Evolutionary conservation across 2,797 vertebrate species (phyloP), one percentile per base, ranked within the genome.

Genomic region (Epinephelus coioides): DNA sequence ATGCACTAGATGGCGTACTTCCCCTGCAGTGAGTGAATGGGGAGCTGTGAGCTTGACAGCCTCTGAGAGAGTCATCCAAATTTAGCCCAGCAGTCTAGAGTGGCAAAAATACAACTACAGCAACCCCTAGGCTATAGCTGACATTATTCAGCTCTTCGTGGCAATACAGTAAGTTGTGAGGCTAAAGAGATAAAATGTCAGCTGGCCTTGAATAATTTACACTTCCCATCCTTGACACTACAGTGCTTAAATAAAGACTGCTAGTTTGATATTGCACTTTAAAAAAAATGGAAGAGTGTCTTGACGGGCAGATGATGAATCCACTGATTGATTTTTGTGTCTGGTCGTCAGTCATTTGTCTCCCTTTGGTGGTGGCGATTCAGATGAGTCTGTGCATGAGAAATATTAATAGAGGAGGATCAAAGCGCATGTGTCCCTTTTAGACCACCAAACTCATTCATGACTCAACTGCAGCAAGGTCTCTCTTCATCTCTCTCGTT

Each of bases 1-100:
- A 1, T 43, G 59, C 94, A 91, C 92, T 92, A 94, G 94, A 90
- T 94, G 94, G 92, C 88, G 70, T 9, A 56, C 88, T 91, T 83
- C 78, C 72, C 72, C 86, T 68, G 62, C 81, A 83, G 17, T 77
- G 77, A 69, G 25, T 12, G 57, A 73, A 46, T 0, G 3, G 21
- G 57, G 46, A 30, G 27, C 8, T 12, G 1, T 13, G 68, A 73
- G 51, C 79, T 64, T 88, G 88, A 82, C 89, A 89, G 82, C 47
- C 68, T 87, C 66, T 85, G 78, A 89, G 80, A 91, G 85, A 91
- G 89, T 89, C 90, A 86, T 91, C 85, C 85, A 86, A 82, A 87
- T 88, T 78, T 79, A 91, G 86, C 77, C 73, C 73, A 61, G 47
- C 43, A 73, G 81, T 85, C 60, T 47, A 70, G 44, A 83, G 78